A percentile compares a stretch with the other conserved stretches of the same genome.
Evolutionary conservation across 1,140 invertebrate genomes (phyloP).

Genomic region (Drosophila truncata): DNA sequence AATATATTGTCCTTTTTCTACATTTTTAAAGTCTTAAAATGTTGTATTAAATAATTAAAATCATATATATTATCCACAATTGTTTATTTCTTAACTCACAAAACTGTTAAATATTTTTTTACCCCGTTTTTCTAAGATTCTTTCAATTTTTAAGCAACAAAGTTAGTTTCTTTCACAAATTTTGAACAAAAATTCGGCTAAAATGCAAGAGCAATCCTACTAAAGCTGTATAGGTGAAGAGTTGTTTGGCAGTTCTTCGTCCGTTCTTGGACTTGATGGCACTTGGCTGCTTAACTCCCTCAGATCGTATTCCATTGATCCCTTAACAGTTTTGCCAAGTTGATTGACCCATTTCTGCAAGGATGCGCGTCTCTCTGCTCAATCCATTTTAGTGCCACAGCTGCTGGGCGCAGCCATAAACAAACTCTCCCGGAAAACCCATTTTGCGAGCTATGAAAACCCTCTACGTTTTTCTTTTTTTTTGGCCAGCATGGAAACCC

Average conservation of each 20-base stretch:
- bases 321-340: slow-evolving; percentile 42
- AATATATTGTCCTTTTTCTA: no score
- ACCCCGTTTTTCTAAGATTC: background rate
- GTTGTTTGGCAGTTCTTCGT: background rate
- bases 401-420: slow-evolving; percentile 29
- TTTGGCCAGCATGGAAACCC: background rate
- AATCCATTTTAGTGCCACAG: slow-evolving; percentile 50
- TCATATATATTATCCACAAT: background rate
- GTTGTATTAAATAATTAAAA: background rate
- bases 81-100: background rate
- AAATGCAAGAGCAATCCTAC: background rate
- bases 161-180: background rate
- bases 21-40: background rate
- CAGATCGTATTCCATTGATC: slow-evolving; percentile 44
- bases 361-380: slow-evolving; percentile 20
- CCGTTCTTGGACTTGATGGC: background rate
- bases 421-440: slow-evolving; percentile 20
- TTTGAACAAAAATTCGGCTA: background rate
- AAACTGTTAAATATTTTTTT: background rate
- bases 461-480: background rate
- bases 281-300: slow-evolving; percentile 14
- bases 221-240: slow-evolving; percentile 6
- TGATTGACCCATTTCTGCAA: slow-evolving; percentile 43
- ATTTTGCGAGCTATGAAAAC: slow-evolving; percentile 16
- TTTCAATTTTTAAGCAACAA: background rate